These are phyloP conservation scores for Rhabdornis inornatus DNA, from an alignment of 2,113 vertebrate genomes.

Conservation along the genomic window DNA sequence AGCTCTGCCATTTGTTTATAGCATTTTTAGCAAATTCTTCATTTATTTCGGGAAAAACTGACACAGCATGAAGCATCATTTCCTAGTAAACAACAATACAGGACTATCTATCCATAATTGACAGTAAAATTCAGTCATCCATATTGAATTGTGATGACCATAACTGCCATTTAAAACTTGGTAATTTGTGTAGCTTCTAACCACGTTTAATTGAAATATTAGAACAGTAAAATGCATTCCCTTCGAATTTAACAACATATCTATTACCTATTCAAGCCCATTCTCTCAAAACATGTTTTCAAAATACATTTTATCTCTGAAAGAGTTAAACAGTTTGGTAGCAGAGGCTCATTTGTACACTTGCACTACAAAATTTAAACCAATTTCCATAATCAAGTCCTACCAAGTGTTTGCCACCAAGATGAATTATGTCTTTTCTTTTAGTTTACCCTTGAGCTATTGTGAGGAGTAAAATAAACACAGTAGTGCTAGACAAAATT, in stretches of 20 bases:
- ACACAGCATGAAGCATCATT: slow-evolving; percentile 30
- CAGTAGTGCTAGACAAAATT: neutral
- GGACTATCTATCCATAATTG: slow-evolving; percentile 35
- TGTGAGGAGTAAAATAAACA: slow-evolving; percentile 16
- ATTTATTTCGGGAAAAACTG: neutral
- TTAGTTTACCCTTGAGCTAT: neutral
- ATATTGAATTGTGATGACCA: slow-evolving; percentile 44
- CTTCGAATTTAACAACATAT: neutral
- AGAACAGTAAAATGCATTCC: slow-evolving; percentile 27
- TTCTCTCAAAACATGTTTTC: slow-evolving; percentile 40
- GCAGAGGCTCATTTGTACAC: slow-evolving; percentile 24
- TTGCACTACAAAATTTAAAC: slow-evolving; percentile 54
- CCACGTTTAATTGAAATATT: slow-evolving; percentile 39
- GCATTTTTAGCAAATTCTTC: neutral
- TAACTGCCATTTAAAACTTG: slow-evolving; percentile 40
- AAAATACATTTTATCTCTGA: slow-evolving; percentile 12
- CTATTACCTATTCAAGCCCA: slow-evolving; percentile 16
- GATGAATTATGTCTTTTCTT: slow-evolving; percentile 3
- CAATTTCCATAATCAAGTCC: slow-evolving; percentile 60
- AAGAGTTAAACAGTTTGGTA: slow-evolving; percentile 5
- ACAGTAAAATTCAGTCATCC: slow-evolving; percentile 63
- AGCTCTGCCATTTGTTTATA: neutral
- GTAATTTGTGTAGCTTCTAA: slow-evolving; percentile 60
- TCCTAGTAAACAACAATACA: slow-evolving; percentile 43
- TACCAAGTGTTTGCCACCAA: slow-evolving; percentile 42